Conservation (phyloP, 1,140 invertebrate genomes). For the Latrodectus geometricus region DNA sequence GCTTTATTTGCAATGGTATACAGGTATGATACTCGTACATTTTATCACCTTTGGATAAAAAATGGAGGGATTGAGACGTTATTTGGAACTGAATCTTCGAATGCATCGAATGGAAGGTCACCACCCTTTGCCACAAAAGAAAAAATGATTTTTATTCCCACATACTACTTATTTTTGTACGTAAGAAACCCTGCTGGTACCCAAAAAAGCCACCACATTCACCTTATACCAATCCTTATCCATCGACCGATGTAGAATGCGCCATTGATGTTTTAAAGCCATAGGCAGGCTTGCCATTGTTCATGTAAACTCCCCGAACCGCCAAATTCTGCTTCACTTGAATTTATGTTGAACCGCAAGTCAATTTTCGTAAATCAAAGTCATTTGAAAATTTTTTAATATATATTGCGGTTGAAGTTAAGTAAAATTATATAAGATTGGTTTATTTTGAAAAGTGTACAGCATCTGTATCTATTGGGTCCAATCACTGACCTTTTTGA, state of each 20-base stretch:
- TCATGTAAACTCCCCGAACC: background rate
- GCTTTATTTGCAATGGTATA: no score
- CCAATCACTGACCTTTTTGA: no score
- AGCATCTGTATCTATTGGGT: no score
- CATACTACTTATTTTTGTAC: constrained; percentile 56
- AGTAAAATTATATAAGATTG: no score
- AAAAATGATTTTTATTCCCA: constrained; percentile 59
- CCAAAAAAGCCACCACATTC: background rate
- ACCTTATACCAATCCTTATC: constrained; percentile 7
- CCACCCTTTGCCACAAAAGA: constrained; percentile 41
- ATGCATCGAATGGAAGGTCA: constrained; percentile 25
- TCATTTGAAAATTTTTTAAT: no score
- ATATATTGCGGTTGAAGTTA: no score
- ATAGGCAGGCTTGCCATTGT: constrained; percentile 20
- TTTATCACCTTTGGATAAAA: background rate
- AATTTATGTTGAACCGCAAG: no score
- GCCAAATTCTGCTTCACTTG: background rate
- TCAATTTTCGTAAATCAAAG: no score
- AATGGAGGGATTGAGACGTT: background rate
- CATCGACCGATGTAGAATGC: constrained; percentile 49
- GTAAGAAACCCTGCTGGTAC: constrained; percentile 9
- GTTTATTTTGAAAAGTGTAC: no score
- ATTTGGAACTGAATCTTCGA: background rate
- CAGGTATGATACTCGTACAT: no score
- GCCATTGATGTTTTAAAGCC: constrained; percentile 56